Percentiles rank a stretch among this genome's conserved stretches.
Conservation (phyloP, 2,113 vertebrate genomes). For the Pelecanoides urinatrix region DNA sequence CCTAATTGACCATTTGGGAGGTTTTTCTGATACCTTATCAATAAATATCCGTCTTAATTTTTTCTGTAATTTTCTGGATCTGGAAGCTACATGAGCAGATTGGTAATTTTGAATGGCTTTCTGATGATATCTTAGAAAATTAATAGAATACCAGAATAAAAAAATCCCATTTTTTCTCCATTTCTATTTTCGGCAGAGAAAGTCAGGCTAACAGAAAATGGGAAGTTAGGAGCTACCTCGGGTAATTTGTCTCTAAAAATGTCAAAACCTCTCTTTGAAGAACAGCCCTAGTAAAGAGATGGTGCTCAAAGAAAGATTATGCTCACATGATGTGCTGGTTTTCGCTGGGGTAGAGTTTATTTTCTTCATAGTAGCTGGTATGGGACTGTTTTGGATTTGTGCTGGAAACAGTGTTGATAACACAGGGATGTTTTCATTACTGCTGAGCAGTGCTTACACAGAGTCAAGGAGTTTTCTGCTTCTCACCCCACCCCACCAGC, state of each 20-base stretch:
- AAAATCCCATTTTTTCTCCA: neutral
- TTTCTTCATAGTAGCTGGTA: neutral
- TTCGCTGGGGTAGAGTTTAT: neutral
- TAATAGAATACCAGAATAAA: neutral
- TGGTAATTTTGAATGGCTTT: neutral
- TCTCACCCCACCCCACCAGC: too few relatives aligned
- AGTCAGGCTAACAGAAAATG: neutral
- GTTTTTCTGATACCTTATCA: neutral
- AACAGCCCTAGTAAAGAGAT: neutral
- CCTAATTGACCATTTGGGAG: neutral
- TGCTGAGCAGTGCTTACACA: too few relatives aligned
- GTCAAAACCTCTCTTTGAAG: neutral
- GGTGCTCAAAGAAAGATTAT: neutral
- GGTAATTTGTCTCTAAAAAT: neutral
- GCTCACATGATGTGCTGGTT: neutral
- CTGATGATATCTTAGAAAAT: neutral
- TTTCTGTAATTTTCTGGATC: neutral
- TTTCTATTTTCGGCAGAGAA: neutral
- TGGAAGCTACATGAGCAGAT: neutral
- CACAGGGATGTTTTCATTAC: too few relatives aligned
- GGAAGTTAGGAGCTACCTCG: neutral
- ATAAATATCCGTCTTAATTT: neutral
- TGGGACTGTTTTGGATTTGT: neutral
- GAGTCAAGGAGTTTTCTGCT: too few relatives aligned
- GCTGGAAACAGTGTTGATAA: neutral